Conservation (phyloP, 2,113 vertebrate genomes). For the Lophura nycthemera region DNA sequence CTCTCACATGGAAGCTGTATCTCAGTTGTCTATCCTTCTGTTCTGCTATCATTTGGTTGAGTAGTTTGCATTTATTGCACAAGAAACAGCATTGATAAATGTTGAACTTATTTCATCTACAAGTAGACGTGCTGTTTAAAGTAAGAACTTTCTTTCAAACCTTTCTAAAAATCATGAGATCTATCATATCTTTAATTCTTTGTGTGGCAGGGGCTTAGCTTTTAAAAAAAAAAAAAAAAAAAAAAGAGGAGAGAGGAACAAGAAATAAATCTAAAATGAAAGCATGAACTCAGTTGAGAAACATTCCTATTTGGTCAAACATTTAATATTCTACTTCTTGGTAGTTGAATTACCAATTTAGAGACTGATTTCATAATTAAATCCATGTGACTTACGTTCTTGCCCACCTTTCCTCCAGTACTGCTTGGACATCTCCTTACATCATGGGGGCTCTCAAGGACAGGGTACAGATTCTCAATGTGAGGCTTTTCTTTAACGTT, state of each 20-base stretch:
- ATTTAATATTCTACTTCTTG: neutral
- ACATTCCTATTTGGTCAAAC: neutral
- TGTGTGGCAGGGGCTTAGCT: neutral
- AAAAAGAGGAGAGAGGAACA: neutral
- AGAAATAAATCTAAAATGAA: neutral
- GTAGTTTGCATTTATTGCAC: neutral
- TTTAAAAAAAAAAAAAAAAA: neutral
- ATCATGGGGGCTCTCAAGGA: neutral
- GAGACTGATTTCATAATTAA: neutral
- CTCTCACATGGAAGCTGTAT: rapidly evolving
- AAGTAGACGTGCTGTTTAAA: neutral
- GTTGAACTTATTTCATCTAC: neutral
- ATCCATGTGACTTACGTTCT: neutral
- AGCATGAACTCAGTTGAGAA: neutral
- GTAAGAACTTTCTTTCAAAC: neutral
- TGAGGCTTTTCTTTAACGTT: neutral
- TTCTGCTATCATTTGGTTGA: neutral
- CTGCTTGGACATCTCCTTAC: neutral
- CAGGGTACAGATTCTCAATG: neutral
- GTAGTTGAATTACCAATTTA: neutral
- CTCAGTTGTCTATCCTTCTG: neutral
- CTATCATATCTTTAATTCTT: neutral
- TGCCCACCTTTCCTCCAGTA: neutral
- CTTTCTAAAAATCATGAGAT: neutral
- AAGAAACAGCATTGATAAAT: neutral